Evolutionary conservation across 2,888 invertebrate genomes (phyloP).

Genomic region (Cheilosia vulpina): DNA sequence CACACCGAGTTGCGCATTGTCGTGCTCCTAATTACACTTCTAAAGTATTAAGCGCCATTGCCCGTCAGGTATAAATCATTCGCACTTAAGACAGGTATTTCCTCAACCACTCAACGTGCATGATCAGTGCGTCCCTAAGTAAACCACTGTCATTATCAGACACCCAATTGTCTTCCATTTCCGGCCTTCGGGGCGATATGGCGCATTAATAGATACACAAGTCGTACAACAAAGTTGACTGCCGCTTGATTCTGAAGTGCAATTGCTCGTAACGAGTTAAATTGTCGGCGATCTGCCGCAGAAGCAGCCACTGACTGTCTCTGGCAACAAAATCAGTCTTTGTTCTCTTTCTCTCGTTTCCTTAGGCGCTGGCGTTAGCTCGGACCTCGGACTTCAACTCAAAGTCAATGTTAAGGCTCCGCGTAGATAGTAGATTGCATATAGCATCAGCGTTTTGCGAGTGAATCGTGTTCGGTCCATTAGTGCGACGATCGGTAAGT

Average conservation of each 20-base stretch:
- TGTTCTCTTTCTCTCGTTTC: constrained; percentile 26
- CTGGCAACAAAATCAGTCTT: constrained; percentile 50
- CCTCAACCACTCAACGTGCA: constrained; percentile 42
- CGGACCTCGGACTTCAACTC: constrained; percentile 1
- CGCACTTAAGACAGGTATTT: constrained; percentile 57
- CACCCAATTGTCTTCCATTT: constrained; percentile 73
- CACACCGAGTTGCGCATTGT: constrained; percentile 15
- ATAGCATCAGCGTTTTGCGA: constrained; percentile 7
- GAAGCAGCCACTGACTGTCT: not conserved
- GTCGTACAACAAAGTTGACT: constrained; percentile 36
- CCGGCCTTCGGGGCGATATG: constrained; percentile 69
- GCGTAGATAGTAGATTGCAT: constrained; percentile 7
- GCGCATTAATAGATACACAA: constrained; percentile 37
- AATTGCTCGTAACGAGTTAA: constrained; percentile 41
- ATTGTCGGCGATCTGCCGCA: constrained; percentile 6
- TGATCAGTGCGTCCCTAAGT: constrained; percentile 40
- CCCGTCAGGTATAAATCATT: constrained; percentile 54
- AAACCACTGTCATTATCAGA: constrained; percentile 69
- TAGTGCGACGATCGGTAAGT: constrained; percentile 47
- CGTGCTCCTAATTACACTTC: constrained; percentile 37
- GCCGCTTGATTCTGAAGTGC: constrained; percentile 4
- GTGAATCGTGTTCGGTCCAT: constrained; percentile 57
- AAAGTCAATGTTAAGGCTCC: constrained; percentile 65
- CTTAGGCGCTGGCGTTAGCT: constrained; percentile 9
- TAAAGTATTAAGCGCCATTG: constrained; percentile 43